phyloP scores from a whole-genome alignment of 2,113 vertebrate species.

The Corydoras maculifer region DNA sequence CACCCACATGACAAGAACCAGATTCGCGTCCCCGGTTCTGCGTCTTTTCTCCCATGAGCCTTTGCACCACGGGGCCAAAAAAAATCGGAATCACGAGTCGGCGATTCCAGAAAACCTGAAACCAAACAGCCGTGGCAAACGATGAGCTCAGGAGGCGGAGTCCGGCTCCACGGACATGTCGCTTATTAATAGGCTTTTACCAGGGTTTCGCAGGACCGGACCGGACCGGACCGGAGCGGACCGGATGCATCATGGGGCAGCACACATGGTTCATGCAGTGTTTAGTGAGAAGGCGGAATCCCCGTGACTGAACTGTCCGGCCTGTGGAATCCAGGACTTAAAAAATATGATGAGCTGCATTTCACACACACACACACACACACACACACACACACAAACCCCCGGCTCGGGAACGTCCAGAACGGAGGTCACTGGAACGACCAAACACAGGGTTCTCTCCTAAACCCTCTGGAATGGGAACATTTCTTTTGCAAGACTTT shows the following conservation, averaged over 20 bases:
- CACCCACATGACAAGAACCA: not conserved
- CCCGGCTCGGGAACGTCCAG: conserved; percentile 37
- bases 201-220: not conserved
- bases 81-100: not conserved
- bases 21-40: not conserved
- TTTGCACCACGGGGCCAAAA: conserved; percentile 9
- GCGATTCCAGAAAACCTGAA: not conserved
- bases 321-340: conserved; percentile 48
- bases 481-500: conserved; percentile 50
- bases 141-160: not conserved
- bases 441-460: conserved; percentile 52
- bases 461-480: conserved; percentile 54
- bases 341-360: conserved; percentile 7
- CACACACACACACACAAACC: too few species aligned
- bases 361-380: too few species aligned
- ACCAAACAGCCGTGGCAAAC: not conserved
- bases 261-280: not conserved
- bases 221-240: not conserved
- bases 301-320: conserved; percentile 49
- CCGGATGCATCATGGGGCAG: not conserved
- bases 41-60: not conserved
- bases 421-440: conserved; percentile 51
- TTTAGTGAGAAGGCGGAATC: conserved; percentile 29
- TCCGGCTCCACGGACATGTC: not conserved
- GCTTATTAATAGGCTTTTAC: conserved; percentile 1